Base-by-base conservation (phyloP, 2,113 vertebrate species). In the Taxidea taxus region DNA sequence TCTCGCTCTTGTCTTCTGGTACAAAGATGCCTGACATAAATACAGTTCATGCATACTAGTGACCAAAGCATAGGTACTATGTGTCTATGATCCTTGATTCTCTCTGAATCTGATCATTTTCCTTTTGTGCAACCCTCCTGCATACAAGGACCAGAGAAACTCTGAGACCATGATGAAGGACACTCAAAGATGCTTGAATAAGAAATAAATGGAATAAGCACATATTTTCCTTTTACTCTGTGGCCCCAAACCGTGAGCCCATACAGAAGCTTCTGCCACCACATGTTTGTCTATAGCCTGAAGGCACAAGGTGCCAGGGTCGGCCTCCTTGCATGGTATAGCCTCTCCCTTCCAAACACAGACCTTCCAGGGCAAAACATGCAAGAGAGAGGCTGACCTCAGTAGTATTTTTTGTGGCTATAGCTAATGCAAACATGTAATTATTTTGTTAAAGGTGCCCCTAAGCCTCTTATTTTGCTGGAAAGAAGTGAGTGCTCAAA, bases 391-490 rank as follows among this genome's bases (percentile, higher is more conserved):
- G 34, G 49, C 31, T 75, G 64, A 31, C 5, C 47, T n/a, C 39
- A 64, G 0, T 13, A 21, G 11, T 29, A 10, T 37, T 75, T 82
- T 47, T 31, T 42, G 64, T 93, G 82, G 66, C 39, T 68, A 14
- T 2, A n/a, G 13, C 54, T 91, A 64, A 74, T 72, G n/a, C 37
- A 91, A 60, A 49, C 31, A 27, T 75, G 58, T 68, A 49, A 86
- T 94, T 88, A 86, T 91, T 94, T 91, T 94, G 72, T 74, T 83
- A 89, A 91, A 93, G 89, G n/a, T 77, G 56, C n/a, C 42, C 56
- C 60, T 14, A 44, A 37, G 23, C 49, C 62, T 92, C 75, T 96
- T 89, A 83, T 49, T 96, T 95, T 91, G 42, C 47, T 94, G 25
- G 49, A 90, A 89, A 95, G 42, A 47, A 94, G 34, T 11, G 86